These are phyloP conservation scores for Drosophila fulvimacula DNA, from an alignment of 2,888 invertebrate genomes.

Conservation along the genomic window DNA sequence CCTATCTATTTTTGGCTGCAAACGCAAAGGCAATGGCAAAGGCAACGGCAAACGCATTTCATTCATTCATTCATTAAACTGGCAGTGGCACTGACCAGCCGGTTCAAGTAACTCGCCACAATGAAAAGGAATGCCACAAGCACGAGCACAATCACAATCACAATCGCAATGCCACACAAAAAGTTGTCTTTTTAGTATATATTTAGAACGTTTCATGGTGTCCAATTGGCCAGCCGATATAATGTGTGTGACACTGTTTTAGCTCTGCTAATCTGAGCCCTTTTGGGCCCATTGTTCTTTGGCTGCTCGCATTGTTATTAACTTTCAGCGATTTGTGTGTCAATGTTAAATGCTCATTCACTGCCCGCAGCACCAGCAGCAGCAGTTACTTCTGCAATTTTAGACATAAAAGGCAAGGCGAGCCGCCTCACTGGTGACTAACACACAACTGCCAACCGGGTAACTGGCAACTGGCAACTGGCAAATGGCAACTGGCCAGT, in stretches of 20 bases:
- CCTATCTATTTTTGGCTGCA: slow-evolving; percentile 55
- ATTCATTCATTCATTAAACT: slow-evolving; percentile 34
- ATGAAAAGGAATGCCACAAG: slow-evolving; percentile 67
- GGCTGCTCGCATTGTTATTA: slow-evolving; percentile 48
- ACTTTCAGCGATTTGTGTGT: slow-evolving; percentile 80
- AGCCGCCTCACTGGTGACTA: slow-evolving; percentile 62
- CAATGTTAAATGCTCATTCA: slow-evolving; percentile 80
- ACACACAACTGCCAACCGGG: slow-evolving; percentile 31
- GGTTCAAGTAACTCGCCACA: slow-evolving; percentile 39
- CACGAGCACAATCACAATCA: slow-evolving; percentile 9
- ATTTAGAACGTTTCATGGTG: slow-evolving; percentile 63
- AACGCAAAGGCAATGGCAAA: slow-evolving; percentile 1
- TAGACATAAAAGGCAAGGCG: slow-evolving; percentile 78
- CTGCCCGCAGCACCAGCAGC: slow-evolving; percentile 54
- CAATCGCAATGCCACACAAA: slow-evolving; percentile 22
- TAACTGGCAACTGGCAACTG: slow-evolving; percentile 31
- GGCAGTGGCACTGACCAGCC: slow-evolving; percentile 8
- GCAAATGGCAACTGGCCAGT: slow-evolving; percentile 46
- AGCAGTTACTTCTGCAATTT: slow-evolving; percentile 80
- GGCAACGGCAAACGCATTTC: slow-evolving; percentile 29
- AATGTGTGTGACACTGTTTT: slow-evolving; percentile 54
- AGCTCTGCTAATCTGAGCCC: slow-evolving; percentile 21
- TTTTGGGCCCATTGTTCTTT: slow-evolving; percentile 51
- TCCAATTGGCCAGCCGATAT: slow-evolving; percentile 53
- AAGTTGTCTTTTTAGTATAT: slow-evolving; percentile 38